Percentiles rank a stretch among this genome's conserved stretches.
These are phyloP conservation scores for Zosterops pallidus DNA, from an alignment of 2,113 vertebrate species.

Conservation along the genomic window DNA sequence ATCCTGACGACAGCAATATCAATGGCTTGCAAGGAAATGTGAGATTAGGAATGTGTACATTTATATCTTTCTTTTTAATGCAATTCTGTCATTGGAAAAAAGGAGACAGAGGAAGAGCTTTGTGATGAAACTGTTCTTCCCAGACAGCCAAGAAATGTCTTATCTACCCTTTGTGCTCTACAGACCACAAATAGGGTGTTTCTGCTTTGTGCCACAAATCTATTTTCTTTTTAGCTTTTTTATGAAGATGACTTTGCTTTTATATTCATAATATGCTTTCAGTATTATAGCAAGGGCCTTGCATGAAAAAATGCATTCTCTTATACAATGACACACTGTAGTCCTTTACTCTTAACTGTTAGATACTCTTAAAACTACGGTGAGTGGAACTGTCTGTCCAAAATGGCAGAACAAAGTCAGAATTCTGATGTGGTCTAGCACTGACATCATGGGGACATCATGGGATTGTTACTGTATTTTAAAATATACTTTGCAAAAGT, in stretches of 20 bases:
- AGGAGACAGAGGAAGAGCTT: not conserved
- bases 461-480: not conserved
- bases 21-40: not conserved
- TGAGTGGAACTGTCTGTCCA: not conserved
- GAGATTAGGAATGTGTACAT: not conserved
- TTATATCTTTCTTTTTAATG: conserved; percentile 1
- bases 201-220: conserved; percentile 1
- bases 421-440: not conserved
- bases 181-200: conserved; percentile 2
- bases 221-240: conserved; percentile 24
- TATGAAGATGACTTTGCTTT: conserved; percentile 35
- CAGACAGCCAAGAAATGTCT: not conserved
- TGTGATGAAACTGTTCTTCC: not conserved
- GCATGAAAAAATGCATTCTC: not conserved
- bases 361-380: not conserved
- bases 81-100: not conserved
- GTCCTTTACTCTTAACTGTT: not conserved
- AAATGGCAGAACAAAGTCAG: not conserved
- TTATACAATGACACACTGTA: not conserved
- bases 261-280: not conserved
- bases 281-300: conserved; percentile 1
- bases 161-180: conserved; percentile 28
- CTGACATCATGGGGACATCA: too few relatives aligned
- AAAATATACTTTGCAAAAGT: not conserved
- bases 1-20: not conserved